Evolutionary conservation across 1,140 invertebrate genomes (phyloP).

Genomic region (Palaemon carinicauda): DNA sequence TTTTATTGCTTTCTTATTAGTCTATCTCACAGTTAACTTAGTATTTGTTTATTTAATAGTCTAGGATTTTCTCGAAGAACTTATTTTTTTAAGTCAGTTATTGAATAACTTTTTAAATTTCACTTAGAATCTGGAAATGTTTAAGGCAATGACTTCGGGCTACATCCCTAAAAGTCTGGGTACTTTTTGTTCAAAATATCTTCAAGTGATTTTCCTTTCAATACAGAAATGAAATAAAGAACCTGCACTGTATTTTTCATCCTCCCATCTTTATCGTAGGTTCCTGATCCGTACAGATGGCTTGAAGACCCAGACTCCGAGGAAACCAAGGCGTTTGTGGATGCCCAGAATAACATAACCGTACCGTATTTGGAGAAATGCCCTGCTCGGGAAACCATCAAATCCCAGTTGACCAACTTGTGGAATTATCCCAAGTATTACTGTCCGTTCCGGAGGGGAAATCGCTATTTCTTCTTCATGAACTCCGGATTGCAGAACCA

Average conservation of each 20-base stretch:
- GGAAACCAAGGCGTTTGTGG: slow-evolving; percentile 92
- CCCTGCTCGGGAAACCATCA: slow-evolving; percentile 76
- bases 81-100: not conserved
- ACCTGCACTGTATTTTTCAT: not conserved
- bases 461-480: slow-evolving; percentile 90
- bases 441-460: slow-evolving; percentile 82
- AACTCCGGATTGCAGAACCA: slow-evolving; percentile 98
- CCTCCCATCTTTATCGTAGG: slow-evolving; percentile 67
- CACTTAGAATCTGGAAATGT: too few relatives aligned
- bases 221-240: not conserved
- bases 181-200: not conserved
- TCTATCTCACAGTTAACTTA: too few relatives aligned
- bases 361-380: slow-evolving; percentile 84
- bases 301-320: slow-evolving; percentile 93
- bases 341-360: slow-evolving; percentile 90
- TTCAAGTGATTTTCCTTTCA: not conserved
- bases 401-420: slow-evolving; percentile 81
- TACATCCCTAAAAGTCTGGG: too few relatives aligned
- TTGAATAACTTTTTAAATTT: not conserved
- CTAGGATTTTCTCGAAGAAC: too few relatives aligned
- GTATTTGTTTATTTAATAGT: too few relatives aligned
- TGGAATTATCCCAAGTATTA: slow-evolving; percentile 98
- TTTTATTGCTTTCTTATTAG: too few relatives aligned
- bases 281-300: slow-evolving; percentile 94
- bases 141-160: too few relatives aligned